Base-by-base conservation (phyloP, 2,797 vertebrate genomes). In the Sebastes oblongus region DNA sequence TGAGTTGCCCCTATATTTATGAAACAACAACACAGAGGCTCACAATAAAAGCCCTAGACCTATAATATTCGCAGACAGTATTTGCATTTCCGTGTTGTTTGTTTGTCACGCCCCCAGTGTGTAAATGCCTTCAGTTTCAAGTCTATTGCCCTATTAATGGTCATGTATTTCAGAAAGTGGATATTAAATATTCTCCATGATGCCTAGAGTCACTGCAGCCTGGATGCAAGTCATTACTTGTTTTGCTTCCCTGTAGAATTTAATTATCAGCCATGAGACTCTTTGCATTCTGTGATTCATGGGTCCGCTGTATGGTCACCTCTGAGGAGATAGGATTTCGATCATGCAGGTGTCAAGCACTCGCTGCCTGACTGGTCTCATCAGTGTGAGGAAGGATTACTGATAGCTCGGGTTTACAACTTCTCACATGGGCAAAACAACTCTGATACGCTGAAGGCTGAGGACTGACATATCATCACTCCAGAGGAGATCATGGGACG, bases 401-500 rank as follows among this genome's bases (percentile, higher is more conserved):
- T 87, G 88, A 88, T 86, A 61, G 86, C 72, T 81, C 55, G 27
- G 82, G 69, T 83, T 85, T 87, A 78, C 75, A 86, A 69, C 68
- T 79, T 71, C 68, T 78, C 77, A 67, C 71, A 65, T 76, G 82
- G 52, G 82, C 60, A 72, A 75, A 80, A 59, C 42, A 66, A 72
- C 58, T 55, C 52, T 60, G 83, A 80, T 86, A 75, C 8, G 76
- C 72, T 79, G 71, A 80, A 78, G 80, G 84, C 86, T 74, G 72
- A 81, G 46, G 25, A 55, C 39, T 82, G 87, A 90, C 84, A 84
- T 66, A 75, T 89, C 82, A 91, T 88, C 84, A 66, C 75, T 87
- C 67, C 72, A 72, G 73, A 83, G 81, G 11, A 30, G 29, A 52
- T 20, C 42, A 50, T 22, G 55, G 76, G 36, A 73, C n/a, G 22